Percentiles rank a stretch among this genome's conserved stretches.
Evolutionary conservation across 2,888 invertebrate genomes (phyloP).

Genomic region (Arctia plantaginis): DNA sequence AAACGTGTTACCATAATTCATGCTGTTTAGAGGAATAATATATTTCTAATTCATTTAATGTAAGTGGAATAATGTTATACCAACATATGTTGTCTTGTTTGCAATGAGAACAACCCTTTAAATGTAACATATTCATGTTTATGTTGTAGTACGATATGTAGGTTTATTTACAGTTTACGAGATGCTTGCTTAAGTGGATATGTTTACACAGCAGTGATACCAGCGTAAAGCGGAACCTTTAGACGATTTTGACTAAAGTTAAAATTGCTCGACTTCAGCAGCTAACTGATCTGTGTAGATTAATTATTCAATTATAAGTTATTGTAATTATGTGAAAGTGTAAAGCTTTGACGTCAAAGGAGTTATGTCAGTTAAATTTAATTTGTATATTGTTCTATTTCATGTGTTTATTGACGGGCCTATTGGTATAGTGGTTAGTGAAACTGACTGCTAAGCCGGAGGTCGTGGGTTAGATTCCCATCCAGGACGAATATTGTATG

Average conservation of each 20-base stretch:
- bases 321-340: neutral
- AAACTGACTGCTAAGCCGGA: too few relatives aligned
- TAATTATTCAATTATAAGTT: neutral
- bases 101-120: neutral
- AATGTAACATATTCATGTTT: slow-evolving; percentile 14
- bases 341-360: too few relatives aligned
- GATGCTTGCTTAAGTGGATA: slow-evolving; percentile 9
- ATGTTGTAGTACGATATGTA: slow-evolving; percentile 10
- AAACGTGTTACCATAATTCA: neutral
- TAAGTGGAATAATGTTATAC: neutral
- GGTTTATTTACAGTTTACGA: slow-evolving; percentile 10
- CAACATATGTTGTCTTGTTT: neutral
- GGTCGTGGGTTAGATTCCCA: too few relatives aligned
- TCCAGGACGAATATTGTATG: too few relatives aligned
- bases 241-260: neutral
- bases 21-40: neutral
- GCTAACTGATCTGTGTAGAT: neutral
- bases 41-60: neutral
- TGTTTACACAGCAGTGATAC: slow-evolving; percentile 11
- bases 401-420: too few relatives aligned
- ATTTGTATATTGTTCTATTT: neutral
- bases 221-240: neutral
- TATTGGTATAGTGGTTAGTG: too few relatives aligned
- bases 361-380: neutral
- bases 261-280: neutral